phyloP scores from a whole-genome alignment of 2,113 vertebrate species.

The Nestor notabilis region DNA sequence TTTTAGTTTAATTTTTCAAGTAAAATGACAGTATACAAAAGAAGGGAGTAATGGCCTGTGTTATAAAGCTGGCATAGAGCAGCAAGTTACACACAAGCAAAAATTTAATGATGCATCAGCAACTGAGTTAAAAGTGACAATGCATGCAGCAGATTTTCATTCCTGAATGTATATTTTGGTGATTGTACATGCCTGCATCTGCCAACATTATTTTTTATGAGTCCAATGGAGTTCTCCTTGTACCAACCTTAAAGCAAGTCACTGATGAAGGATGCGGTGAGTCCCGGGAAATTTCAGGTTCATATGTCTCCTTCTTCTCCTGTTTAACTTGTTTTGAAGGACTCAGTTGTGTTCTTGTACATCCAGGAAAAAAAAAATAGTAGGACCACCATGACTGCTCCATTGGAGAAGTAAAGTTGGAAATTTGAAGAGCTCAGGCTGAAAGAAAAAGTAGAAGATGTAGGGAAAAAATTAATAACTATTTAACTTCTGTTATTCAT shows the following conservation, averaged over 20 bases:
- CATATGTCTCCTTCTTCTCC: not conserved
- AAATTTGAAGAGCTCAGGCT: not conserved
- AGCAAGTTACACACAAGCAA: not conserved
- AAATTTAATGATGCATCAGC: not conserved
- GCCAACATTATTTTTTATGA: not conserved
- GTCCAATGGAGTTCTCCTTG: not conserved
- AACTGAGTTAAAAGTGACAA: not conserved
- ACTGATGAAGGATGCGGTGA: not conserved
- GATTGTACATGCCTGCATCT: not conserved
- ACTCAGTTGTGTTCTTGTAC: not conserved
- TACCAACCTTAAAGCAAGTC: not conserved
- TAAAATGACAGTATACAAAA: conserved; percentile 16
- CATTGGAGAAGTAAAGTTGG: not conserved
- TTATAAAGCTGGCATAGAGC: not conserved
- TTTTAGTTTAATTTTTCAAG: not conserved
- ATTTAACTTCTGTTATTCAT: not conserved
- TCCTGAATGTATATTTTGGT: not conserved
- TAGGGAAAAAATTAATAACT: not conserved
- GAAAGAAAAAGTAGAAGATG: not conserved
- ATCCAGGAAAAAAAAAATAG: not conserved
- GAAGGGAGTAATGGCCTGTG: not conserved
- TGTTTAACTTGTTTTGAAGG: not conserved
- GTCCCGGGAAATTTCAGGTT: not conserved
- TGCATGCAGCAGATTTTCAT: not conserved
- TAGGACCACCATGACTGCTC: not conserved